A percentile compares a stretch with the other conserved stretches of the same genome.
Evolutionary conservation across 2,888 invertebrate species (phyloP).

Genomic region (Strigamia maritima): DNA sequence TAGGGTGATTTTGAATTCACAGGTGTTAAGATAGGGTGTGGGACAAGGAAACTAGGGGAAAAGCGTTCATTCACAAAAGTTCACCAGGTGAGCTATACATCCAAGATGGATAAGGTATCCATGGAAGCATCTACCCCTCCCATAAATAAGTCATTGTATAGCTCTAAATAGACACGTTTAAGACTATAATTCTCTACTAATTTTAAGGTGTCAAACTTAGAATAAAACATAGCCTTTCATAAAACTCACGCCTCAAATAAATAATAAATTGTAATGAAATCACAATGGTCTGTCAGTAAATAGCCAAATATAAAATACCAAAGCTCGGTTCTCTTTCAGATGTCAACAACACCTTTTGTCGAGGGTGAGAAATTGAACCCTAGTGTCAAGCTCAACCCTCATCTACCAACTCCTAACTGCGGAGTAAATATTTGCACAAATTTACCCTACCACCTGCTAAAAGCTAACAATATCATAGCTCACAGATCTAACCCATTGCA

Average conservation of each 20-base stretch:
- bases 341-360: slow-evolving; percentile 29
- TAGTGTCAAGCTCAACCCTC: slow-evolving; percentile 24
- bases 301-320: not conserved
- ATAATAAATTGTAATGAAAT: not conserved
- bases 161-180: not conserved
- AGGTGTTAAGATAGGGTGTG: slow-evolving; percentile 27
- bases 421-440: slow-evolving; percentile 23
- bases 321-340: not conserved
- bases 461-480: slow-evolving; percentile 28
- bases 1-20: slow-evolving; percentile 32
- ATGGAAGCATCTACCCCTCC: slow-evolving; percentile 9
- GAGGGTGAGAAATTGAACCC: slow-evolving; percentile 22
- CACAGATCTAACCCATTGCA: not conserved
- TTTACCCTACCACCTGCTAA: slow-evolving; percentile 25
- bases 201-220: not conserved
- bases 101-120: slow-evolving; percentile 24
- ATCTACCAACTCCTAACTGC: slow-evolving; percentile 6
- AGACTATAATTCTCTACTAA: not conserved
- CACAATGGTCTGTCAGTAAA: not conserved
- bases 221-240: not conserved
- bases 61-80: not conserved
- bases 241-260: not conserved
- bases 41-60: not conserved
- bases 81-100: slow-evolving; percentile 9
- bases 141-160: slow-evolving; percentile 8